Evolutionary conservation across 2,888 invertebrate genomes (phyloP).

Genomic region (Catocala sponsa): DNA sequence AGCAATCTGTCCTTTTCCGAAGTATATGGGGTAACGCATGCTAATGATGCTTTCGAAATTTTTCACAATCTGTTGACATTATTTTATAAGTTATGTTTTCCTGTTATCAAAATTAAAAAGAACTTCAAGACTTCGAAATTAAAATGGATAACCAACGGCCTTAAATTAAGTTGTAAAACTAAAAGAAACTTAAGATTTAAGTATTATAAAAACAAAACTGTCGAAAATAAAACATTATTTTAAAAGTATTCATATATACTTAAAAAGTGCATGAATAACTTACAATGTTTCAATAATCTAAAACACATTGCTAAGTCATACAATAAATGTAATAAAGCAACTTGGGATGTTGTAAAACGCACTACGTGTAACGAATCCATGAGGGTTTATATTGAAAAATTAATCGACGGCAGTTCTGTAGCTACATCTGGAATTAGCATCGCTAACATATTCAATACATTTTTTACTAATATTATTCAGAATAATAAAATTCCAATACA

Average conservation of each 20-base stretch:
- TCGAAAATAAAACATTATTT: slow-evolving; percentile 3
- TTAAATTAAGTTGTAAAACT: slow-evolving; percentile 4
- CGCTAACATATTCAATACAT: slow-evolving; percentile 16
- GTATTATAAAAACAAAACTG: slow-evolving; percentile 7
- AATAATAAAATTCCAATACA: background rate
- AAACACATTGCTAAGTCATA: background rate
- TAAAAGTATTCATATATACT: slow-evolving; percentile 1
- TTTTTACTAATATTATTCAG: slow-evolving; percentile 9
- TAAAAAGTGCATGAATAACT: slow-evolving; percentile 8
- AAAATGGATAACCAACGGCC: slow-evolving; percentile 11
- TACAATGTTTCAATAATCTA: background rate
- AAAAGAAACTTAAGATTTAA: slow-evolving; percentile 12
- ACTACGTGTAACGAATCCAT: background rate
- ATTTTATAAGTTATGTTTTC: slow-evolving; percentile 12
- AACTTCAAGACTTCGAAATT: background rate
- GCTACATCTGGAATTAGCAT: slow-evolving; percentile 7
- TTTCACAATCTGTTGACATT: background rate
- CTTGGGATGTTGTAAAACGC: slow-evolving; percentile 16
- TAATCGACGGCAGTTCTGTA: slow-evolving; percentile 1
- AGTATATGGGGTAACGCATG: background rate
- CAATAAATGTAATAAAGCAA: slow-evolving; percentile 15
- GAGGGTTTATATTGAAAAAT: slow-evolving; percentile 1
- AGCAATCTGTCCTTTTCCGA: slow-evolving; percentile 4
- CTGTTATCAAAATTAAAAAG: slow-evolving; percentile 6
- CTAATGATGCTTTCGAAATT: slow-evolving; percentile 2